A percentile compares a stretch with the other conserved stretches of the same genome.
phyloP scores from a whole-genome alignment of 1,140 invertebrate genomes.

The Musca vetustissima region DNA sequence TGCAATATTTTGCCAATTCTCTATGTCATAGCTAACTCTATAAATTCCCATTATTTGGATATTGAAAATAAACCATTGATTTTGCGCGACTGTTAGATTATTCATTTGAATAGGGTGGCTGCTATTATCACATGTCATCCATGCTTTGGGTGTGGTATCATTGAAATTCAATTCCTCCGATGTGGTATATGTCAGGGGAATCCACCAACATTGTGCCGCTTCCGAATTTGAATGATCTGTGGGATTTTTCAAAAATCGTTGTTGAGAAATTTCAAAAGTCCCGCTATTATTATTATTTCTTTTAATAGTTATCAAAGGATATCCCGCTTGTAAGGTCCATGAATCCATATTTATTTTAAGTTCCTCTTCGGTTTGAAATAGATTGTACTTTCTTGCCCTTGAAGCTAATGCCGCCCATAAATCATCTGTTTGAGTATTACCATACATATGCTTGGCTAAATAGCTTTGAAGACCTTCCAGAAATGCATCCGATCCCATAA shows the following conservation, averaged over 20 bases:
- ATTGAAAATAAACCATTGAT: slow-evolving; percentile 68
- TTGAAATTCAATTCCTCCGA: slow-evolving; percentile 64
- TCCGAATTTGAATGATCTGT: too few species aligned
- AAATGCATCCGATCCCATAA: slow-evolving; percentile 77
- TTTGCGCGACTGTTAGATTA: slow-evolving; percentile 44
- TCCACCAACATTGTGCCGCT: slow-evolving; percentile 61
- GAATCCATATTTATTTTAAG: slow-evolving; percentile 75
- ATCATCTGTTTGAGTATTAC: slow-evolving; percentile 79
- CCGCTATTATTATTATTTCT: slow-evolving; percentile 62
- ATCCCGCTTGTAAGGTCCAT: slow-evolving; percentile 81
- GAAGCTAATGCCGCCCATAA: slow-evolving; percentile 78
- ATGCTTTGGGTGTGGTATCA: slow-evolving; percentile 63
- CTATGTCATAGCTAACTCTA: slow-evolving; percentile 73
- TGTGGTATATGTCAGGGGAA: slow-evolving; percentile 67
- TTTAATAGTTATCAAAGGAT: slow-evolving; percentile 73
- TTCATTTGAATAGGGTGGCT: slow-evolving; percentile 47
- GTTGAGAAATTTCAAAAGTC: slow-evolving; percentile 60
- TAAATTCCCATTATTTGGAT: slow-evolving; percentile 67
- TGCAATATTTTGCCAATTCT: slow-evolving; percentile 68
- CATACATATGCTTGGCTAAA: slow-evolving; percentile 64
- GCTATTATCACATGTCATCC: slow-evolving; percentile 58
- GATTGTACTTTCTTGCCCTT: slow-evolving; percentile 56
- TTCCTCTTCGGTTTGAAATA: slow-evolving; percentile 60
- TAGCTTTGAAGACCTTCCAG: slow-evolving; percentile 69
- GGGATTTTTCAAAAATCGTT: slow-evolving; percentile 55